Evolutionary conservation across 2,797 vertebrate species (phyloP).

Genomic region (Neopelma chrysocephalum): DNA sequence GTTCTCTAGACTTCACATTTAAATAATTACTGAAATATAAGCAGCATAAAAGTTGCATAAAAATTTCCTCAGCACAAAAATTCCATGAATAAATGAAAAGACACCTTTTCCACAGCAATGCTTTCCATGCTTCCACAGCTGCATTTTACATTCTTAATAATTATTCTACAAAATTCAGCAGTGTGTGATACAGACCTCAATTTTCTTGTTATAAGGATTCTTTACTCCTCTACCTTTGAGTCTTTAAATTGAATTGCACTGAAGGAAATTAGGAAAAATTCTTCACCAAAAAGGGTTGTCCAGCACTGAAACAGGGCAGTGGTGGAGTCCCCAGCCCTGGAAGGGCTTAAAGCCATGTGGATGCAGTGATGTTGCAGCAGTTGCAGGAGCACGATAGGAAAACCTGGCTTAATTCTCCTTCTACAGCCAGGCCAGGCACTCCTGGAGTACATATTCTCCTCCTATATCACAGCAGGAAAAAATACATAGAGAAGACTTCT

Average conservation of each 20-base stretch:
- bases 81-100: background rate
- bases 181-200: background rate
- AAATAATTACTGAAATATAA: background rate
- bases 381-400: background rate
- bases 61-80: background rate
- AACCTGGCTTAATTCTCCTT: background rate
- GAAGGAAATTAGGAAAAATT: background rate
- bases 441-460: background rate
- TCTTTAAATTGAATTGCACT: background rate
- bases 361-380: background rate
- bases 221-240: background rate
- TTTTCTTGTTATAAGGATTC: background rate
- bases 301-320: background rate
- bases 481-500: rapidly evolving
- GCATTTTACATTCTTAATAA: background rate
- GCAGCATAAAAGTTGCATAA: background rate
- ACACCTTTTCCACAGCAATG: background rate
- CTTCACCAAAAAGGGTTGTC: background rate
- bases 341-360: background rate
- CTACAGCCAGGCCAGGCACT: background rate
- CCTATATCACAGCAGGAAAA: background rate
- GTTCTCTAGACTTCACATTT: background rate
- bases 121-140: background rate
- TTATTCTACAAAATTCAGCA: background rate
- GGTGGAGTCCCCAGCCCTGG: background rate